These are phyloP conservation scores for Chelon auratus DNA, from an alignment of 2,797 vertebrate species.

Conservation along the genomic window DNA sequence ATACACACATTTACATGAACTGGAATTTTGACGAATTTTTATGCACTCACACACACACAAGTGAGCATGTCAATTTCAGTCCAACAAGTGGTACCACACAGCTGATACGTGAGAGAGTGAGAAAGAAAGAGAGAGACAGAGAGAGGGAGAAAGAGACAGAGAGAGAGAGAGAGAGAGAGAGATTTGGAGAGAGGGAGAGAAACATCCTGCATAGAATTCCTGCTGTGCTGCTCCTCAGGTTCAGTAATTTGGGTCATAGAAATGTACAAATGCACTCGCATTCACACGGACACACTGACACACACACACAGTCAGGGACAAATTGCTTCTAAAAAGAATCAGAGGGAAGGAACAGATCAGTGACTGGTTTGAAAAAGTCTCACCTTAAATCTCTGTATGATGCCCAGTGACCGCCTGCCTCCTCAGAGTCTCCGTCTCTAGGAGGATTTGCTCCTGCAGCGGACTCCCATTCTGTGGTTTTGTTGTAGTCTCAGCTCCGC, in stretches of 20 bases:
- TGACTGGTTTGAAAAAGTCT: slow-evolving; percentile 55
- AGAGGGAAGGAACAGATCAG: neutral
- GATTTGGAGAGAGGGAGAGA: slow-evolving; percentile 1
- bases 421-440: slow-evolving; percentile 53
- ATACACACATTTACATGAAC: neutral
- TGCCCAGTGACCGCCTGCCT: slow-evolving; percentile 49
- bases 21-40: slow-evolving; percentile 8
- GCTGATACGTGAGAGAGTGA: slow-evolving; percentile 14
- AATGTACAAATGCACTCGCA: slow-evolving; percentile 45
- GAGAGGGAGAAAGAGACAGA: neutral
- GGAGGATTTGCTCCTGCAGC: slow-evolving; percentile 62
- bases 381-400: slow-evolving; percentile 72
- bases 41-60: slow-evolving; percentile 8
- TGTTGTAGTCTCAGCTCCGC: slow-evolving; percentile 46
- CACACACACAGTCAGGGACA: slow-evolving; percentile 17
- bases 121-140: slow-evolving; percentile 10
- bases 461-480: slow-evolving; percentile 64
- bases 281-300: neutral
- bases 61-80: slow-evolving; percentile 46
- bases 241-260: slow-evolving; percentile 72
- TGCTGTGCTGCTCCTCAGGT: slow-evolving; percentile 66
- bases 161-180: neutral
- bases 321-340: slow-evolving; percentile 19
- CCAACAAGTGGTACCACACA: slow-evolving; percentile 64
- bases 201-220: slow-evolving; percentile 40